Conservation (phyloP, 2,888 invertebrate genomes). For the Pristionchus japonicus region DNA sequence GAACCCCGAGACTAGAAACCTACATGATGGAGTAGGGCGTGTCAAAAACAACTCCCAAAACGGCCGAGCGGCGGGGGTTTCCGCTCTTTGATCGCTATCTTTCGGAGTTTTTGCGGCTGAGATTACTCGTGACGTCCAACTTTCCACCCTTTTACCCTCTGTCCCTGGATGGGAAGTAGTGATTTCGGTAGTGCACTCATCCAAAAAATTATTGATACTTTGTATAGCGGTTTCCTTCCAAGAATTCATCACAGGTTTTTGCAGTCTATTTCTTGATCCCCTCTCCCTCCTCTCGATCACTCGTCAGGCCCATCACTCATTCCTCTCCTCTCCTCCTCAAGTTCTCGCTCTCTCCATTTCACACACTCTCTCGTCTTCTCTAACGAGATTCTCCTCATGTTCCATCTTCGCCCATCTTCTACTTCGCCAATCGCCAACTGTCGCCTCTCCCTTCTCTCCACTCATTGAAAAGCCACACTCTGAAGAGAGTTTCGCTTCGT, state of each 20-base stretch:
- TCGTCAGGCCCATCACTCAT: constrained; percentile 12
- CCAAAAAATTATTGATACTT: no score
- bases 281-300: neutral
- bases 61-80: neutral
- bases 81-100: neutral
- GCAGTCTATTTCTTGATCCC: neutral
- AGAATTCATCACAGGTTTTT: neutral
- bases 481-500: neutral
- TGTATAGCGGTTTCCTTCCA: neutral
- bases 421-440: constrained; percentile 33
- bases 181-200: no score
- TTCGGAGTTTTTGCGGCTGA: neutral
- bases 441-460: neutral
- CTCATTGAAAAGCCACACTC: constrained; percentile 35
- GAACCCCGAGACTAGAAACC: neutral
- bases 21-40: neutral
- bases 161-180: neutral
- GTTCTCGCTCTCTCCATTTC: constrained; percentile 15
- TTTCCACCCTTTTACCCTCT: neutral
- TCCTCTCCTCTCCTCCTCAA: neutral
- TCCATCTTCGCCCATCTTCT: constrained; percentile 29
- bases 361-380: neutral
- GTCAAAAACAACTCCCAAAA: neutral
- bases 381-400: constrained; percentile 29
- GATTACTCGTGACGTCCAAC: neutral